These are phyloP conservation scores for Seladonia tumulorum DNA, from an alignment of 2,888 invertebrate species.

Conservation along the genomic window DNA sequence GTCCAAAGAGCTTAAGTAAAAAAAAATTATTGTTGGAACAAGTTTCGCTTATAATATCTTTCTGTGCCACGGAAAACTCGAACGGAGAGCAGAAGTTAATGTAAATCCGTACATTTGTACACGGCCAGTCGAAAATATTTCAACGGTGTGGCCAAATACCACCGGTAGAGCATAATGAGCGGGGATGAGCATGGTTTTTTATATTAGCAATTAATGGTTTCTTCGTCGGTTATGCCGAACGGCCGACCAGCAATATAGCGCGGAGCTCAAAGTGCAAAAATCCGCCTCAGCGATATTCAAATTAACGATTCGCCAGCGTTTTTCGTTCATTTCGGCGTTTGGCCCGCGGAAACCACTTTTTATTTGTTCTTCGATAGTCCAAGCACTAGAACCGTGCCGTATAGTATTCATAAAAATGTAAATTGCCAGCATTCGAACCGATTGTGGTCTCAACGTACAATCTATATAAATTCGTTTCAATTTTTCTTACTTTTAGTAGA, in stretches of 20 bases:
- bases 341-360: slow-evolving; percentile 28
- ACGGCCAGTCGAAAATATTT: slow-evolving; percentile 1
- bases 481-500: not conserved
- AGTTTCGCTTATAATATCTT: not conserved
- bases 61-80: not conserved
- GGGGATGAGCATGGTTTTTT: not conserved
- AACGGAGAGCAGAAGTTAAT: slow-evolving; percentile 1
- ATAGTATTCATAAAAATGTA: slow-evolving; percentile 5
- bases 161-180: not conserved
- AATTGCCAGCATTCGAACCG: not conserved
- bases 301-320: slow-evolving; percentile 60
- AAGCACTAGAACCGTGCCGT: slow-evolving; percentile 10
- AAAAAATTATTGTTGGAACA: not conserved
- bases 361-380: slow-evolving; percentile 63
- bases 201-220: slow-evolving; percentile 15
- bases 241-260: slow-evolving; percentile 15
- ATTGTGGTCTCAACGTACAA: not conserved
- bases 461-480: not conserved
- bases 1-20: too few relatives aligned
- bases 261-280: slow-evolving; percentile 42
- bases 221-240: slow-evolving; percentile 1
- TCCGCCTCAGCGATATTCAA: slow-evolving; percentile 62
- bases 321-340: slow-evolving; percentile 50
- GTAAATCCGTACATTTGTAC: too few relatives aligned
- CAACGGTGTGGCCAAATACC: not conserved